Conservation (phyloP, 2,888 invertebrate species). For the Harpalus rubripes region DNA sequence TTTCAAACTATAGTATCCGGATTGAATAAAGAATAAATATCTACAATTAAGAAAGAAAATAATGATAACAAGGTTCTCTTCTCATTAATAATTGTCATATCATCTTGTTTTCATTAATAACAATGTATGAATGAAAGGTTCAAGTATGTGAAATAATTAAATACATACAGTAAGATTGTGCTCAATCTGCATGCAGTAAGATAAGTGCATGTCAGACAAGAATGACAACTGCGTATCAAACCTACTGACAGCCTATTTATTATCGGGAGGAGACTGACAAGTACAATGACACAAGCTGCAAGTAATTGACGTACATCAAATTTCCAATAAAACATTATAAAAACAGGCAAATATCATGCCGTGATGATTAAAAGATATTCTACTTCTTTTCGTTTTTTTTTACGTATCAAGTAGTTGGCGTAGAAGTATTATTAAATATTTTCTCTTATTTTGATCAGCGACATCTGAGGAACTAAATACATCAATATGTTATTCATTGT, state of each 20-base stretch:
- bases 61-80: neutral
- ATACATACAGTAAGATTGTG: neutral
- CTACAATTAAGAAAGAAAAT: neutral
- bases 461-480: neutral
- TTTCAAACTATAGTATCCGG: too few relatives aligned
- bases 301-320: constrained; percentile 18
- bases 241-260: constrained; percentile 21
- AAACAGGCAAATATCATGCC: neutral
- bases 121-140: neutral
- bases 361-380: neutral
- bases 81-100: neutral
- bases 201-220: constrained; percentile 3
- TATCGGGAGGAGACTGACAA: constrained; percentile 11
- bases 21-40: too few relatives aligned
- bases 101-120: constrained; percentile 1
- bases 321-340: neutral
- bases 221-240: constrained; percentile 1
- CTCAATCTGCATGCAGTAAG: constrained; percentile 1
- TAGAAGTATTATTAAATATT: neutral
- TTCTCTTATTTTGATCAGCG: neutral
- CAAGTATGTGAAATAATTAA: neutral
- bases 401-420: neutral
- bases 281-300: constrained; percentile 18
- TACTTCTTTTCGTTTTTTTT: neutral
- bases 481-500: neutral